Evolutionary conservation across 2,113 vertebrate genomes (phyloP), one percentile per base, ranked within the genome.

Genomic region (Bos indicus): DNA sequence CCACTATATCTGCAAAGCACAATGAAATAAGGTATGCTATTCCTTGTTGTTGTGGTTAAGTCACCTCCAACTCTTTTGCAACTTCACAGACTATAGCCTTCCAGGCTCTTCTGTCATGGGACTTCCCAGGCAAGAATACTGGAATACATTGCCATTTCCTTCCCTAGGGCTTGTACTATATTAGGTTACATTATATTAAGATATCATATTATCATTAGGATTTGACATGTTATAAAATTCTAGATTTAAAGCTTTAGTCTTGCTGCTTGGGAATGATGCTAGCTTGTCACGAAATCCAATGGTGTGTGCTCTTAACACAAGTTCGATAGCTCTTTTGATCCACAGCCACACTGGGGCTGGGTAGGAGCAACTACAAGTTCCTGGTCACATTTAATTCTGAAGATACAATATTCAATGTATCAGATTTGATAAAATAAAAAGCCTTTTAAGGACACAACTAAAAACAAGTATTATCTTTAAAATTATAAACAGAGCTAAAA

Each of bases 381-480:
- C 33, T 16, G 26, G 26, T 67, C 71, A 71, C n/a, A 23, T 26
- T 11, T 26, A 33, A 90, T 40, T 57, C 46, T 48, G 2, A 80
- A 86, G 80, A 25, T 51, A 60, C n/a, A 86, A n/a, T 59, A 36
- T n/a, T 52, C 46, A 48, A 71, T 10, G 5, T 62, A 60, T 33
- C 43, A 87, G 19, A 87, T 36, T 36, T 17, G 52, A 13, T n/a
- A 92, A 82, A 23, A 48, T 16, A 77, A 56, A 56, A 91, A 78
- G 40, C 33, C 15, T 23, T 57, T 28, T 51, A 74, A 71, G 12
- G 74, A 91, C 26, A 64, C 26, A 57, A 36, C 64, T 36, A 26
- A 46, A 81, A 88, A 36, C 10, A 87, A 30, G 16, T 26, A 62
- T 28, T 62, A 95, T 12, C n/a, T 51, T 74, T 64, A 93, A 95